Conservation (phyloP, 1,140 invertebrate species). For the Micrasema minimum region DNA sequence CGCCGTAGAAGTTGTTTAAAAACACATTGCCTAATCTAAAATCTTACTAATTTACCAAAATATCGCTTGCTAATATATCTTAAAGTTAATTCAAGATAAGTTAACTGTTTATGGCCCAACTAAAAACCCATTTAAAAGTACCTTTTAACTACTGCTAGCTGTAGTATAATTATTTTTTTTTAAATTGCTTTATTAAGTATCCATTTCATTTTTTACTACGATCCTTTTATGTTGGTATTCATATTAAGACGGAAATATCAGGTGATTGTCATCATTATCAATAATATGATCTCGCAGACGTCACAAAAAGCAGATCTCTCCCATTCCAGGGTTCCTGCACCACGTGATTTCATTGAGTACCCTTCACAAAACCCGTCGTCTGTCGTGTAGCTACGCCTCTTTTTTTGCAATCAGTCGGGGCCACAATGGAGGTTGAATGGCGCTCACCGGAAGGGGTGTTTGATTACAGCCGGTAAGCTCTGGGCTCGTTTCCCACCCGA, state of each 20-base stretch:
- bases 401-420: constrained; percentile 27
- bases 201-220: background rate
- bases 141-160: no score
- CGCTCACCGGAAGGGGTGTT: constrained; percentile 51
- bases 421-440: constrained; percentile 35
- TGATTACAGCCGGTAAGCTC: constrained; percentile 47
- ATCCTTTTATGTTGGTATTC: background rate
- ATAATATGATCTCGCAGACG: constrained; percentile 17
- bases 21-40: no score
- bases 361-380: constrained; percentile 16
- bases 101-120: no score
- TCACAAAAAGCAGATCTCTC: constrained; percentile 10
- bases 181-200: background rate
- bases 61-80: no score
- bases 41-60: no score
- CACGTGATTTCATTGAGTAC: constrained; percentile 8
- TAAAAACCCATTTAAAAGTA: no score
- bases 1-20: no score
- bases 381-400: constrained; percentile 42
- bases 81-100: no score
- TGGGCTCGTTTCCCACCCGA: constrained; percentile 35
- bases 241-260: constrained; percentile 23
- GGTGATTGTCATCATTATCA: constrained; percentile 23
- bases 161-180: no score
- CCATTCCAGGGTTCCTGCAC: constrained; percentile 1